Conservation (phyloP, 2,797 vertebrate species). For the Diplodus puntazzo region DNA sequence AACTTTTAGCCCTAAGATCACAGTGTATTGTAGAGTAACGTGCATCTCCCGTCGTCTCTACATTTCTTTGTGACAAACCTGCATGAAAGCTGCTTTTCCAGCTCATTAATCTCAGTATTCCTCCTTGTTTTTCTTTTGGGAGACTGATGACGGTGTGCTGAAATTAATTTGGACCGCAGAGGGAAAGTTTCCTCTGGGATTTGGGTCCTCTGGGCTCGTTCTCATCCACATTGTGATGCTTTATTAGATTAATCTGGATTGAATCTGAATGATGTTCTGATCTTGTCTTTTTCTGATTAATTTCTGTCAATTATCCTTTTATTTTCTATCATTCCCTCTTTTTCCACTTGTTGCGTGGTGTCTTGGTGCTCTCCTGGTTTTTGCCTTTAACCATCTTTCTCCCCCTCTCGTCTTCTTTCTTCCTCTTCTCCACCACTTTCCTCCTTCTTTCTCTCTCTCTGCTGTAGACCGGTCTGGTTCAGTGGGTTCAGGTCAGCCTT, state of each 20-base stretch:
- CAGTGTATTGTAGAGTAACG: too few relatives aligned
- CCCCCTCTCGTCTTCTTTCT: background rate
- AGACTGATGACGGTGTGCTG: conserved; percentile 55
- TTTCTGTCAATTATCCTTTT: background rate
- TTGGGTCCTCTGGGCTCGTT: conserved; percentile 43
- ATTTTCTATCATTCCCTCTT: conserved; percentile 8
- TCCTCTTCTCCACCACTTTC: background rate
- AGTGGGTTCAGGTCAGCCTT: conserved; percentile 89
- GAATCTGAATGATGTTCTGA: conserved; percentile 31
- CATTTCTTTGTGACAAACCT: background rate
- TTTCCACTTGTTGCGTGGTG: conserved; percentile 21
- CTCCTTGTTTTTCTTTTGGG: conserved; percentile 37
- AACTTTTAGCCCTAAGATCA: too few relatives aligned
- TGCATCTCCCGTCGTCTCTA: background rate
- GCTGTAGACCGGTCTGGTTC: conserved; percentile 92
- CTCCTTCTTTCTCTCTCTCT: conserved; percentile 40
- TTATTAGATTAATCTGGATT: conserved; percentile 18
- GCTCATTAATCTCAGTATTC: conserved; percentile 52
- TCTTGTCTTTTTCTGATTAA: conserved; percentile 37
- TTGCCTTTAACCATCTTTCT: background rate
- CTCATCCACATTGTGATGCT: conserved; percentile 21
- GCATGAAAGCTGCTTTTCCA: conserved; percentile 30
- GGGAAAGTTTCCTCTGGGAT: conserved; percentile 46
- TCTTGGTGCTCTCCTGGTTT: background rate
- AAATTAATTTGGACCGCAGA: conserved; percentile 55